These are phyloP conservation scores for Epinotia brunnichana DNA, from an alignment of 2,888 invertebrate species.

Conservation along the genomic window DNA sequence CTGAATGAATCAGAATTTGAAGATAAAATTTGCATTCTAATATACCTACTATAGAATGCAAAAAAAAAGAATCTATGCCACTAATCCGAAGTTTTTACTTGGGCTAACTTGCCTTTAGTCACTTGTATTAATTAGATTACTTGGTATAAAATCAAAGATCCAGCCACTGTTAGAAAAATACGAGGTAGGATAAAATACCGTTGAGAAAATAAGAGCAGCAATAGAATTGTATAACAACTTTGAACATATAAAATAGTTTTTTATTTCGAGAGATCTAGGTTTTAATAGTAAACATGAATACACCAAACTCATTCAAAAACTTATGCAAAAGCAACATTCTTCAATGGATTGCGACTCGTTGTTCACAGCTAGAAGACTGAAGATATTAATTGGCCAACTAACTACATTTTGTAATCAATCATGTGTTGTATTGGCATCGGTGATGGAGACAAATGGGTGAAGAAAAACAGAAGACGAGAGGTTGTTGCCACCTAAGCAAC, in stretches of 20 bases:
- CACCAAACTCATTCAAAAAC: too few species aligned
- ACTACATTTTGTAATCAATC: too few species aligned
- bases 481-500: neutral
- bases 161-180: neutral
- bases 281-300: neutral
- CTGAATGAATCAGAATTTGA: conserved; percentile 6
- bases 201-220: neutral
- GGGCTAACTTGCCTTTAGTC: neutral
- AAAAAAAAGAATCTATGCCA: too few species aligned
- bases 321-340: too few species aligned
- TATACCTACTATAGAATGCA: too few species aligned
- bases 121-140: conserved; percentile 1
- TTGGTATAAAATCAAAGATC: neutral
- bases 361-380: too few species aligned
- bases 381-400: too few species aligned
- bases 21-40: conserved; percentile 8
- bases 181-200: neutral
- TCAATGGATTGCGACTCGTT: too few species aligned
- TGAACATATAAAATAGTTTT: neutral
- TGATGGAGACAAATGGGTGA: neutral
- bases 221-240: neutral
- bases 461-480: neutral
- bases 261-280: neutral
- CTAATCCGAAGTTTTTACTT: conserved; percentile 1
- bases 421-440: too few species aligned